These are phyloP conservation scores for Platypus cylindrus DNA, from an alignment of 2,888 invertebrate genomes.

Conservation along the genomic window DNA sequence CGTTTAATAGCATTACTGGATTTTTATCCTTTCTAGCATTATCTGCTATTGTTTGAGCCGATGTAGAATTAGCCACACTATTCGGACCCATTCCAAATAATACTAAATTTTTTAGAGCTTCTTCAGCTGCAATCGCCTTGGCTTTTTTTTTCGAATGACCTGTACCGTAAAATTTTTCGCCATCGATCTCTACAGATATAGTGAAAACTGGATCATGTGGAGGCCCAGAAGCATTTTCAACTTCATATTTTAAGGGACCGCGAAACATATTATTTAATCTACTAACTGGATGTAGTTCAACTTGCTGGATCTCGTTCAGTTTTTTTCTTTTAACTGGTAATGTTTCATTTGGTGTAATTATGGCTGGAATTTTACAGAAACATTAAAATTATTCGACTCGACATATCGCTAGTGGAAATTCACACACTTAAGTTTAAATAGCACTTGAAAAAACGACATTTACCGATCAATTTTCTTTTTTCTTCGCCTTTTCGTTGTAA, in stretches of 20 bases:
- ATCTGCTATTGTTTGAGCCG: no score
- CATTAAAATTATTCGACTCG: no score
- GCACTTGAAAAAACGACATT: no score
- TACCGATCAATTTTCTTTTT: no score
- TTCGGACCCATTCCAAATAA: constrained; percentile 45
- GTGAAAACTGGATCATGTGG: constrained; percentile 81
- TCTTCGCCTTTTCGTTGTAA: no score
- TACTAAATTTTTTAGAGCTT: constrained; percentile 44
- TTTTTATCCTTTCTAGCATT: no score
- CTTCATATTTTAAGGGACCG: constrained; percentile 61
- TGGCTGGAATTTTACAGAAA: no score
- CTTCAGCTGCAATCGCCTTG: constrained; percentile 42
- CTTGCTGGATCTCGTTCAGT: constrained; percentile 14
- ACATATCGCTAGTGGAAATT: no score
- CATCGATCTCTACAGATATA: constrained; percentile 60
- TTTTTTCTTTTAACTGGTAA: no score
- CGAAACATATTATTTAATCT: constrained; percentile 78
- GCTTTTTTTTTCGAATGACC: constrained; percentile 47
- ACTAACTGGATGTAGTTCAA: constrained; percentile 53
- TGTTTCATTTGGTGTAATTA: no score
- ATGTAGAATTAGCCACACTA: no score
- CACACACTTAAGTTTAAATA: no score
- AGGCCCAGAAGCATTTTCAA: constrained; percentile 69
- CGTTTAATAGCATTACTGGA: constrained; percentile 79
- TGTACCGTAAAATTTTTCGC: constrained; percentile 42